phyloP scores from a whole-genome alignment of 1,140 invertebrate species.

The Bemisia tabaci region DNA sequence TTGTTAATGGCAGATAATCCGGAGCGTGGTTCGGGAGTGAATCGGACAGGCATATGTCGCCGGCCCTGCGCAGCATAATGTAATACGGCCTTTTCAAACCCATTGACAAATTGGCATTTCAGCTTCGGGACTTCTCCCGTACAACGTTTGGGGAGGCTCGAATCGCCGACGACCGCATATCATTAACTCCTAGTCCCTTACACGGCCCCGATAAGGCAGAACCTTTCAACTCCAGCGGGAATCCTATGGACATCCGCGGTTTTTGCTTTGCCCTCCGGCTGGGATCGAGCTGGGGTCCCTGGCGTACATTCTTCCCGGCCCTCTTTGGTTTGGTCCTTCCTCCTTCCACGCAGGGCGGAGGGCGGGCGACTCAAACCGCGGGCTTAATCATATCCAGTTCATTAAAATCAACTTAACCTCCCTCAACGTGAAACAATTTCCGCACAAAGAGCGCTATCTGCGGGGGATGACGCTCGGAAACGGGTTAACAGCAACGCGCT shows the following conservation, averaged over 20 bases:
- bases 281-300: no score
- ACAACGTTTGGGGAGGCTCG: not conserved
- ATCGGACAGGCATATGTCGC: not conserved
- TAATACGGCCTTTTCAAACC: not conserved
- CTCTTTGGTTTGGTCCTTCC: no score
- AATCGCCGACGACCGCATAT: not conserved
- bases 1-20: not conserved
- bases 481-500: no score
- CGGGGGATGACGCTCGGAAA: no score
- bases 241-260: no score
- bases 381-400: not conserved
- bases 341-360: no score
- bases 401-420: not conserved
- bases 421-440: not conserved
- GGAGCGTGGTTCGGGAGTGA: not conserved
- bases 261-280: no score
- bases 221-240: no score
- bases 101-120: not conserved
- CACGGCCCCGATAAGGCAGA: no score
- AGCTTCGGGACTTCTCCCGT: not conserved
- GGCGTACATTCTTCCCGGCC: no score
- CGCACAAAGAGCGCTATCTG: no score
- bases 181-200: not conserved
- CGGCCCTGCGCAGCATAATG: not conserved
- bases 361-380: no score